These are phyloP conservation scores for Polymixis flavicincta DNA, from an alignment of 2,888 invertebrate genomes.

Conservation along the genomic window DNA sequence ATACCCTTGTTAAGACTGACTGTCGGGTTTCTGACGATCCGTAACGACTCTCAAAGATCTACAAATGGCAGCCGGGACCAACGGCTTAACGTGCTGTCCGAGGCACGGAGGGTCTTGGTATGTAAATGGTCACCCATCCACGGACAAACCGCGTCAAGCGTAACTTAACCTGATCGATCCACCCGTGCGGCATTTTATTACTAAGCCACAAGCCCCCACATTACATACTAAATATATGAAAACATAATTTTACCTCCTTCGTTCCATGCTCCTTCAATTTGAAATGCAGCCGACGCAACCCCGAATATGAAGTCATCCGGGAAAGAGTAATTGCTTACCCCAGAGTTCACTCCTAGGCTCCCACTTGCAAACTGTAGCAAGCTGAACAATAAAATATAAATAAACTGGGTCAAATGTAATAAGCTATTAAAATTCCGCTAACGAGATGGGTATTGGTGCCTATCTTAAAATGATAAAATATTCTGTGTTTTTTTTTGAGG, in stretches of 20 bases:
- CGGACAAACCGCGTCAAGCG: too few species aligned
- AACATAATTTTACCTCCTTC: constrained; percentile 77
- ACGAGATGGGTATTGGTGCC: neutral
- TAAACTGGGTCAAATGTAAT: neutral
- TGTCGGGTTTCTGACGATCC: too few species aligned
- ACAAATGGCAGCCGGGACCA: too few species aligned
- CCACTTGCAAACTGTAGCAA: constrained; percentile 77
- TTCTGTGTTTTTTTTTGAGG: neutral
- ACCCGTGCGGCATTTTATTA: too few species aligned
- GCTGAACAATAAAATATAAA: constrained; percentile 66
- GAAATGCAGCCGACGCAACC: constrained; percentile 91
- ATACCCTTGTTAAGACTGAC: too few species aligned
- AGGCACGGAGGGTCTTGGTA: too few species aligned
- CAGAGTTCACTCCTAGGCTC: constrained; percentile 69
- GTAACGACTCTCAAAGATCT: too few species aligned
- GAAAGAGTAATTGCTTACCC: constrained; percentile 86
- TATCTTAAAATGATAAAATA: neutral
- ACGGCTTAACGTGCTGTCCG: too few species aligned
- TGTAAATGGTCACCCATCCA: too few species aligned
- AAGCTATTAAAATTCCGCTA: neutral
- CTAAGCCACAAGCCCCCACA: too few species aligned
- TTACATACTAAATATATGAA: neutral
- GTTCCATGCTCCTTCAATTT: constrained; percentile 92
- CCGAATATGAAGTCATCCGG: constrained; percentile 91
- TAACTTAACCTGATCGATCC: too few species aligned